Conservation (phyloP, 1,140 invertebrate species). For the Drosophila jambulina region DNA sequence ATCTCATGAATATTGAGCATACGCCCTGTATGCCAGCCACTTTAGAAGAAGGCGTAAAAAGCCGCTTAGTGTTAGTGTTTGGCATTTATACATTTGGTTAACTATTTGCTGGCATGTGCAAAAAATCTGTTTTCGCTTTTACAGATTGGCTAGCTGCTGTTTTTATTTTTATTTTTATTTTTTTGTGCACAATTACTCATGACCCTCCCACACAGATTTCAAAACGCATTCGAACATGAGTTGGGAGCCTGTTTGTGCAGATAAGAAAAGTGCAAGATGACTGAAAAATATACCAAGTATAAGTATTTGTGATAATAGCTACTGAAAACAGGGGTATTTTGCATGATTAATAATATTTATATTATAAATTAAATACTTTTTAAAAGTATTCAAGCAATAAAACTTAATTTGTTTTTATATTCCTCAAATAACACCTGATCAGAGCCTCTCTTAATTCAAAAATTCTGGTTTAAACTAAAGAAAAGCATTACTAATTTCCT, state of each 20-base stretch:
- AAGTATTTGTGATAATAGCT: constrained; percentile 3
- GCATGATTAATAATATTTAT: not conserved
- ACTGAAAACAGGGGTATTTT: constrained; percentile 12
- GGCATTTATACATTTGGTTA: constrained; percentile 46
- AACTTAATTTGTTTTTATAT: not conserved
- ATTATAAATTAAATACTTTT: not conserved
- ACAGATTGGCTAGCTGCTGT: constrained; percentile 20
- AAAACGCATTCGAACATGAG: constrained; percentile 18
- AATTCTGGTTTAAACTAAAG: not conserved
- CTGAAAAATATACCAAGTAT: constrained; percentile 2
- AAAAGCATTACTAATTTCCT: too few relatives aligned
- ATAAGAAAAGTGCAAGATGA: constrained; percentile 38
- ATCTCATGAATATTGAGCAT: constrained; percentile 74
- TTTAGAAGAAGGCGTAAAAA: constrained; percentile 22
- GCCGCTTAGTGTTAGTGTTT: constrained; percentile 26
- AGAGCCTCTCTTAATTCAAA: not conserved
- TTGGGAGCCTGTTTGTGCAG: constrained; percentile 1
- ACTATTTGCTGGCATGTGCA: constrained; percentile 56
- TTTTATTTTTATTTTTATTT: constrained; percentile 38
- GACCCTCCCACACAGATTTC: constrained; percentile 19
- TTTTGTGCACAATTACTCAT: constrained; percentile 25
- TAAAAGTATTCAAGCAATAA: not conserved
- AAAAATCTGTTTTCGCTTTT: constrained; percentile 38
- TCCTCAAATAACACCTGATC: not conserved
- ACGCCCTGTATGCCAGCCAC: constrained; percentile 55